Percentiles rank a stretch among this genome's conserved stretches.
Conservation (phyloP, 2,113 vertebrate species). For the crab-eating macaque (Macaca fascicularis) region T2T-MFA8v1.1 NC_088387.1:107563001-107563500, state of each 20-base stretch:
- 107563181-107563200: neutral
- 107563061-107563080: neutral
- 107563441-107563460: slow-evolving; percentile 77
- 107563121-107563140: neutral
- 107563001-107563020: neutral
- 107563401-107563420: slow-evolving; percentile 55
- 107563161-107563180: neutral
- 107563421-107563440: slow-evolving; percentile 74
- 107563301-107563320: slow-evolving; percentile 61
- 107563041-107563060: neutral
- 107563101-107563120: neutral
- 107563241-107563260: slow-evolving; percentile 22
- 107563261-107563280: neutral
- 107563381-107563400: slow-evolving; percentile 44
- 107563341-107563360: slow-evolving; percentile 48
- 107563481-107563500: slow-evolving; percentile 68
- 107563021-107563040: neutral
- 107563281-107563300: slow-evolving; percentile 23
- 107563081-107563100: neutral
- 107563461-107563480: slow-evolving; percentile 74
- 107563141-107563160: neutral
- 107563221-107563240: neutral
- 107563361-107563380: slow-evolving; percentile 54
- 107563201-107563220: neutral
- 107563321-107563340: slow-evolving; percentile 27